phyloP scores from a whole-genome alignment of 2,797 vertebrate genomes.

The Chaenodraco wilsoni region DNA sequence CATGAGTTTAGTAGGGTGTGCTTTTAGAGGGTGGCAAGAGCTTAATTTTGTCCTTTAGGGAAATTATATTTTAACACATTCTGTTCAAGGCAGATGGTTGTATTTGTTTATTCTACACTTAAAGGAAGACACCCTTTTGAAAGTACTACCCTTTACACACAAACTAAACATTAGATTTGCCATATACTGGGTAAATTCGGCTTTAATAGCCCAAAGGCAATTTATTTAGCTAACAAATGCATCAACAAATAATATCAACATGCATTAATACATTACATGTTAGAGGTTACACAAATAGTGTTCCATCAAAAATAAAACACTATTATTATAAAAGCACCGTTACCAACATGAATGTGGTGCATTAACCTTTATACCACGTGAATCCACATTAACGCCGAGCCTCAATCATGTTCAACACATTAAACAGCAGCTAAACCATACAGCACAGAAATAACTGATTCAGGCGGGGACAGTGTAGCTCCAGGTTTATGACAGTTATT shows the following conservation, averaged over 20 bases:
- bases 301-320: constrained; percentile 35
- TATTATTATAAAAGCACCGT: constrained; percentile 55
- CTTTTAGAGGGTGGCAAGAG: constrained; percentile 36
- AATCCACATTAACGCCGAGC: constrained; percentile 38
- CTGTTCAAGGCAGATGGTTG: constrained; percentile 52
- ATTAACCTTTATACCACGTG: constrained; percentile 62
- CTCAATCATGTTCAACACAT: constrained; percentile 42
- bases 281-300: constrained; percentile 50
- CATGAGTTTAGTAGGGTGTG: constrained; percentile 17
- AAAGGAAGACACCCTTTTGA: constrained; percentile 19
- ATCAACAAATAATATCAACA: constrained; percentile 35
- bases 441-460: constrained; percentile 25
- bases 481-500: neutral
- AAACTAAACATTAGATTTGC: constrained; percentile 5
- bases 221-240: constrained; percentile 36
- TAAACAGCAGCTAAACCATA: constrained; percentile 29
- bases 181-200: constrained; percentile 1
- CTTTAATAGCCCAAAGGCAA: constrained; percentile 13
- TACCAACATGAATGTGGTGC: constrained; percentile 53
- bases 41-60: constrained; percentile 32
- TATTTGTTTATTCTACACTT: constrained; percentile 51
- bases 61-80: constrained; percentile 41
- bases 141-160: neutral
- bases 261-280: constrained; percentile 48
- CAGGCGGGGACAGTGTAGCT: neutral